Conservation (phyloP, 2,797 vertebrate species). For the Parauchenoglanis punctatus region DNA sequence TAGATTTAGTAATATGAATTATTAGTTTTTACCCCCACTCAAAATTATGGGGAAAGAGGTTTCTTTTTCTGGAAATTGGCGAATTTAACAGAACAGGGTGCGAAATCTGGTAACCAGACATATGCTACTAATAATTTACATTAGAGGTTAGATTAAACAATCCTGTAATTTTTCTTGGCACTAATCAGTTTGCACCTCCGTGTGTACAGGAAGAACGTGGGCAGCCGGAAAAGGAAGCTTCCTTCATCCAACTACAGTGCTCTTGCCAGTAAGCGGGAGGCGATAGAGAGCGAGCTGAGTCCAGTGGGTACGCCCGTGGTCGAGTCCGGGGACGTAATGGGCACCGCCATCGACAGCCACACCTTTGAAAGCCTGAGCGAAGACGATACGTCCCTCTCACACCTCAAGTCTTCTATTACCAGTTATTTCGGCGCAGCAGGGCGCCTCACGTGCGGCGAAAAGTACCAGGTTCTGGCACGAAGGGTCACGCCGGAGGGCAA, state of each 20-base stretch:
- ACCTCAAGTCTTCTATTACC: slow-evolving; percentile 93
- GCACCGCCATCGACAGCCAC: slow-evolving; percentile 77
- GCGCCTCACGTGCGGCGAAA: slow-evolving; percentile 87
- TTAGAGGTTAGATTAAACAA: no score
- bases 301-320: slow-evolving; percentile 64
- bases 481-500: slow-evolving; percentile 90
- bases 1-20: background rate
- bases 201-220: slow-evolving; percentile 78
- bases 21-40: background rate
- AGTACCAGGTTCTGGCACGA: slow-evolving; percentile 91
- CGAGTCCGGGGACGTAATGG: slow-evolving; percentile 64
- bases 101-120: no score
- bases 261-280: slow-evolving; percentile 75
- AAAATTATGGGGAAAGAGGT: background rate
- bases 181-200: background rate
- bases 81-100: background rate
- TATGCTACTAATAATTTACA: background rate
- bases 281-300: slow-evolving; percentile 51
- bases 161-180: background rate
- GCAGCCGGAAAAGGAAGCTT: slow-evolving; percentile 92
- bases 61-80: background rate
- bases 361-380: slow-evolving; percentile 85
- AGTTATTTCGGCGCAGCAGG: slow-evolving; percentile 90
- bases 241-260: slow-evolving; percentile 76
- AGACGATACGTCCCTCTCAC: slow-evolving; percentile 84